Base-by-base conservation (phyloP, 2,888 invertebrate species). In the Lithophane ornitopus region DNA sequence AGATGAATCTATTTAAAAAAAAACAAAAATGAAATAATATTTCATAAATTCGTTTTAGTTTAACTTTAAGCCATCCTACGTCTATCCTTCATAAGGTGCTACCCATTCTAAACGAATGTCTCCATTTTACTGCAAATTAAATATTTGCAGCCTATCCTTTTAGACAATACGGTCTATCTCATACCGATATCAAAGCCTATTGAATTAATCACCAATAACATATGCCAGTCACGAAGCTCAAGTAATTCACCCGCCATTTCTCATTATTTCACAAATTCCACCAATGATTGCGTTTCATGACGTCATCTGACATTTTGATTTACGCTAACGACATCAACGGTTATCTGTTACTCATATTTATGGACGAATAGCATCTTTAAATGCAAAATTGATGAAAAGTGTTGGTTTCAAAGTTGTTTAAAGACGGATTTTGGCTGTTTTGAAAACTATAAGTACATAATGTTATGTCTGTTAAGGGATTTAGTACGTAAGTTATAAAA, bases 241-340 rank as follows among this genome's bases (percentile, higher is more conserved):
- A 76, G 69, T 72, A 69, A 87, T 80, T 82, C 87, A 65, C 87
- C 82, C 76, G 69, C 74, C 61, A 73, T 78, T 72, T 78, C 87
- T 82, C 75, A 76, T 80, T 84, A 84, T 69, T 87, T 81, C 66
- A 74, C 74, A 69, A 71, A 86, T 85, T 80, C 85, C 76, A n/a
- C 11, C 70, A 59, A 72, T 58, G 69, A 81, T 76, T 73, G 70
- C 71, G 59, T 39, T 12, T 62, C 19, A 34, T 86, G 80, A 82
- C 76, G 80, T 87, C 85, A 86, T 72, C 49, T 75, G 74, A 78
- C 70, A 82, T 76, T 78, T 75, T 61, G 68, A 63, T 67, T 28
- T 19, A 62, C 22, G 46, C 52, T 46, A 56, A 56, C 61, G 56
- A 69, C 71, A 67, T 61, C 19, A 49, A 52, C 41, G 39, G 68